Base-by-base conservation (phyloP, 2,113 vertebrate genomes). In the Varanus salvator region DNA sequence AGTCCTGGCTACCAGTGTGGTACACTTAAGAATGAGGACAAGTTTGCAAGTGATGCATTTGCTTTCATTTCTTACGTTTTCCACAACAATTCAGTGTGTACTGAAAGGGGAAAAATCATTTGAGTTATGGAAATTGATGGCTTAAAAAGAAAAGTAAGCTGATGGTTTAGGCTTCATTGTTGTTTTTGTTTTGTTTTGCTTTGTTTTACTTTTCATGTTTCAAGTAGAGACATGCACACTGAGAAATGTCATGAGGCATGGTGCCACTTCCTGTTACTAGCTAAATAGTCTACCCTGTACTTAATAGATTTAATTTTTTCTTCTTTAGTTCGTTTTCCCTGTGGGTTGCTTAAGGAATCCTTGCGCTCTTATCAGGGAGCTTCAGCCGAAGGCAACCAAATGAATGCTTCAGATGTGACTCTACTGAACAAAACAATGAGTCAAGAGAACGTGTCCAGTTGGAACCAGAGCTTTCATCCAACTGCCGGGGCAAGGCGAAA, bases 281-380 rank as follows among this genome's bases (percentile, higher is more conserved):
- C 0, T 0, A 2, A 84, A 78, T 3, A 48, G 0, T 0, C 0
- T 21, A 6, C 2, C 9, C 72, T 29, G 5, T 82, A 23, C 57
- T 44, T 64, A 68, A 0, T 0, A 15, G 19, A n/a, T 31, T 48
- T 92, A 34, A 69, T 80, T 48, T 54, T 82, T 52, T 74, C 75
- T 29, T 60, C 74, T 89, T 88, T 71, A 97, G 97, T 93, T 69
- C 80, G 14, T 0, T 97, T 96, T 88, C 96, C 97, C 0, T 97
- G 96, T 92, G 97, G 97, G 52, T 93, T 96, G 92, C 81, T 81
- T 71, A 92, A 78, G 17, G 83, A 27, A 90, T 90, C 87, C 64
- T 88, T 86, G 50, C 93, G 87, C 44, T 93, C 91, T 54, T 80
- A 93, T 83, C 23, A 87, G 19, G 91, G 95, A 38, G 85, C 69